Evolutionary conservation across 2,797 vertebrate species (phyloP), one percentile per base, ranked within the genome.

Genomic region (Gorsachius magnificus): DNA sequence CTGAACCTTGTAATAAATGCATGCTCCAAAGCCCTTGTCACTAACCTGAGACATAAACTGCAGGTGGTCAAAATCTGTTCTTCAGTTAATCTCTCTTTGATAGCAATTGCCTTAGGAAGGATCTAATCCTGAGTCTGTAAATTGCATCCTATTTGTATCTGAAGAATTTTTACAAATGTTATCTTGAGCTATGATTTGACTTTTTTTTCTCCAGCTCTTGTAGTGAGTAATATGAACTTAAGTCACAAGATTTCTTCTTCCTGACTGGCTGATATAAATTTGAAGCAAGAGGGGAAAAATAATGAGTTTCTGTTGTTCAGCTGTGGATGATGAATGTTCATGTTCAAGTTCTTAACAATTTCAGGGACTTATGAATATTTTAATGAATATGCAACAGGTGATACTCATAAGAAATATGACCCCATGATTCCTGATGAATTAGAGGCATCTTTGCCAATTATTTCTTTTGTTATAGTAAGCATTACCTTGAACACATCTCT

Each of bases 301-400:
- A 89, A 93, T 57, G 64, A 87, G n/a, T 65, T 89, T 94, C 58
- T 87, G 0, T 93, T 93, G 58, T 93, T 95, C 71, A 86, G 9
- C 82, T 88, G 61, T 75, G 76, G 58, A 58, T 91, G 85, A 95
- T 94, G 65, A 90, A 91, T 86, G 31, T 83, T 91, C n/a, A 16
- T 43, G 35, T 72, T 91, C 70, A 91, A 74, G 46, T 87, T 89
- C 58, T 90, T 93, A 93, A 91, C n/a, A 80, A 45, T 93, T 89
- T 65, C 64, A 90, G 65, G 61, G 28, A 46, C 85, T 75, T 83
- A 56, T 0, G 3, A 81, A 71, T 93, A 86, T 72, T 94, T 81
- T 63, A 88, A 90, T 93, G 76, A 86, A 36, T 91, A 72, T 72
- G 10, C 71, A 93, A 78, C 58, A 4, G 6, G 18, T 65, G 75